These are phyloP conservation scores for Zosterops pallidus DNA, from an alignment of 2,113 vertebrate genomes.

Conservation along the genomic window DNA sequence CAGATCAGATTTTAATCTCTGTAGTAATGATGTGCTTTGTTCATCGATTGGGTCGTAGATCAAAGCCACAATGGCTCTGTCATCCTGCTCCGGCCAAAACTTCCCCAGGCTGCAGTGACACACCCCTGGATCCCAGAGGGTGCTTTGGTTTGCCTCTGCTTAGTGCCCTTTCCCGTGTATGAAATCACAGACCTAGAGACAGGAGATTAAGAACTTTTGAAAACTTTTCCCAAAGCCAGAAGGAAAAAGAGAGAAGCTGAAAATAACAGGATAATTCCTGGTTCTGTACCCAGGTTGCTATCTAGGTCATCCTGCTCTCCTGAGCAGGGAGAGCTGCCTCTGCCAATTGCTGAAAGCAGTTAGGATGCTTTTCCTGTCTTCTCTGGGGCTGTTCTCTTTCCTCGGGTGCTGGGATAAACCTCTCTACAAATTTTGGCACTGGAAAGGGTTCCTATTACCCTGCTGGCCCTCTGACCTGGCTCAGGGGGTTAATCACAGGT, in stretches of 20 bases:
- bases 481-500: not conserved
- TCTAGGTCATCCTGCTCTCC: slow-evolving; percentile 52
- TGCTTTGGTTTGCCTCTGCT: not conserved
- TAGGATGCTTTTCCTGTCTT: not conserved
- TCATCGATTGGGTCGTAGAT: not conserved
- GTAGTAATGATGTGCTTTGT: slow-evolving; percentile 45
- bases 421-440: not conserved
- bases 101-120: not conserved
- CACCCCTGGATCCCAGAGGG: not conserved
- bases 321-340: not conserved
- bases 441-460: not conserved
- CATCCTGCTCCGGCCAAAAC: fast-evolving
- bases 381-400: not conserved
- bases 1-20: slow-evolving; percentile 55
- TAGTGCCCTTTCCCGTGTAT: not conserved
- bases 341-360: not conserved
- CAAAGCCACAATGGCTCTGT: slow-evolving; percentile 40
- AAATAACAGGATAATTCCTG: slow-evolving; percentile 28
- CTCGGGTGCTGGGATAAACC: not conserved
- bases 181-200: not conserved
- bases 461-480: not conserved
- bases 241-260: not conserved
- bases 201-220: not conserved
- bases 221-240: not conserved
- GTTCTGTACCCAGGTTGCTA: slow-evolving; percentile 29